These are phyloP conservation scores for Caradrina kadenii DNA, from an alignment of 2,888 invertebrate species.

Conservation along the genomic window DNA sequence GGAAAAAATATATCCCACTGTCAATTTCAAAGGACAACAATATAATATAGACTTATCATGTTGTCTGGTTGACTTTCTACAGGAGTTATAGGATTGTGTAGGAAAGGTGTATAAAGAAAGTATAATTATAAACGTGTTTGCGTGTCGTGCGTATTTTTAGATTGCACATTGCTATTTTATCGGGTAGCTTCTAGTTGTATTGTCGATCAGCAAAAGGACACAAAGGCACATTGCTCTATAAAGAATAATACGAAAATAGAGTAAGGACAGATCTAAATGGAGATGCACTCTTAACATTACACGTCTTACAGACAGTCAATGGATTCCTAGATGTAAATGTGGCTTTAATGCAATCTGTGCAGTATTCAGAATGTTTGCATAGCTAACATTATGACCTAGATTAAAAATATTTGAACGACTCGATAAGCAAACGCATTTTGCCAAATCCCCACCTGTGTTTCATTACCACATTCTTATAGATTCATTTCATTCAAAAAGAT, in stretches of 20 bases:
- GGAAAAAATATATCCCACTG: conserved; percentile 35
- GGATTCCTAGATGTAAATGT: not conserved
- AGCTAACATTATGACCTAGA: conserved; percentile 22
- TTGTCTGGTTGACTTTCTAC: conserved; percentile 18
- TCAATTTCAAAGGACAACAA: conserved; percentile 31
- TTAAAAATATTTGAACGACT: conserved; percentile 22
- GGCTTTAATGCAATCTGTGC: conserved; percentile 4
- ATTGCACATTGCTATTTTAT: conserved; percentile 38
- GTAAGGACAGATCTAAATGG: not conserved
- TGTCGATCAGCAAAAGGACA: conserved; percentile 19
- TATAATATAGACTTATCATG: conserved; percentile 1
- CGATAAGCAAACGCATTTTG: conserved; percentile 25
- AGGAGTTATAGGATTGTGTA: conserved; percentile 6
- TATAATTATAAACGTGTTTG: conserved; percentile 8
- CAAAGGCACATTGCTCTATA: not conserved
- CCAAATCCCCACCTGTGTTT: conserved; percentile 28
- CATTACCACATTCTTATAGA: conserved; percentile 10
- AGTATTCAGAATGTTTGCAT: conserved; percentile 13
- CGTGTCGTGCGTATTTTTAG: conserved; percentile 33
- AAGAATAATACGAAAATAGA: not conserved
- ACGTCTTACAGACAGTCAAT: conserved; percentile 4
- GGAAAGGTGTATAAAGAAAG: conserved; percentile 24
- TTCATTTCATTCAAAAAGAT: conserved; percentile 13
- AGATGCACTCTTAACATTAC: not conserved
- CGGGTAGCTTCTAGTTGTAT: conserved; percentile 3